These are phyloP conservation scores for Tachycineta bicolor DNA, from an alignment of 2,113 vertebrate species.

Conservation along the genomic window DNA sequence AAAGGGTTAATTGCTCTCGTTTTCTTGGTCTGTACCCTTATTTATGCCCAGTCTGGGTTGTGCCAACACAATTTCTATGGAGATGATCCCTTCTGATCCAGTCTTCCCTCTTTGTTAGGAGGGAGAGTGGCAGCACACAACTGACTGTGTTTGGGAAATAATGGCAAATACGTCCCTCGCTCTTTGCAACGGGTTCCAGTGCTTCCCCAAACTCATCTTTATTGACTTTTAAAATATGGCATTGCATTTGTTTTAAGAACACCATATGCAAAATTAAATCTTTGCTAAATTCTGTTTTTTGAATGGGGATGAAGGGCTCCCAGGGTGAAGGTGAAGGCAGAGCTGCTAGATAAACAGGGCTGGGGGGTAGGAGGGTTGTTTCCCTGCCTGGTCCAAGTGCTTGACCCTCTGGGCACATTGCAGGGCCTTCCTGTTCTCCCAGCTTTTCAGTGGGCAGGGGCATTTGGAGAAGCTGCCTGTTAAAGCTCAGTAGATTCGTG, in stretches of 20 bases:
- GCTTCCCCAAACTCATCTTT: neutral
- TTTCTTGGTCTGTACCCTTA: constrained; percentile 61
- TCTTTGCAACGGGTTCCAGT: neutral
- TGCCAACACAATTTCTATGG: constrained; percentile 73
- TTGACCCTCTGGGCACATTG: neutral
- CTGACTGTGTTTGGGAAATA: neutral
- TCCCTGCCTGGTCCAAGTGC: neutral
- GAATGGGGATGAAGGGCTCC: neutral
- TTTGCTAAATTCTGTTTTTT: neutral
- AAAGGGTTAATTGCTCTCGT: constrained; percentile 52
- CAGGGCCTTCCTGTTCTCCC: neutral
- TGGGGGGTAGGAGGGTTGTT: neutral
- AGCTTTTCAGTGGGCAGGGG: neutral
- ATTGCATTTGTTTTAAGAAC: neutral
- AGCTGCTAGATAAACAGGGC: neutral
- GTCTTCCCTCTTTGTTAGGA: constrained; percentile 63
- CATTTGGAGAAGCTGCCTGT: neutral
- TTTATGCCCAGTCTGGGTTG: constrained; percentile 62
- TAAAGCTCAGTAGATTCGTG: neutral
- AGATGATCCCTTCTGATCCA: constrained; percentile 70
- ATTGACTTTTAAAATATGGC: neutral
- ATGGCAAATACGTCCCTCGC: neutral
- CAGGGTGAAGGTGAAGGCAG: neutral
- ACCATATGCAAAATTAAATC: neutral
- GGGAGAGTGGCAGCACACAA: neutral